Evolutionary conservation across 1,140 invertebrate genomes (phyloP), one percentile per base, ranked within the genome.

Genomic region (Leptopilina clavipes): DNA sequence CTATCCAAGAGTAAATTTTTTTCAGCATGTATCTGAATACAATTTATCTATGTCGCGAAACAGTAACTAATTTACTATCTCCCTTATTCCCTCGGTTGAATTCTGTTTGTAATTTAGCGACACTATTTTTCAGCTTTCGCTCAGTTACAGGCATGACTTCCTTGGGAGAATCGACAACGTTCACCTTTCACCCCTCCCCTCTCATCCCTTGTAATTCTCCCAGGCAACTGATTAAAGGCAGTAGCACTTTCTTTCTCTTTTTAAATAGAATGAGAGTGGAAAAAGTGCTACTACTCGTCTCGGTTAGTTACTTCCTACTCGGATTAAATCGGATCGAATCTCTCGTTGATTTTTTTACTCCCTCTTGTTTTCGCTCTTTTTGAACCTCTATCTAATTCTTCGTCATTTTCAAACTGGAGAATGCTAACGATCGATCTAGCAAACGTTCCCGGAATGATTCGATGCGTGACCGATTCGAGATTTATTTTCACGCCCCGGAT

Each of bases 391-490:
- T 40, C 37, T 40, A 6, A 40, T 40, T 40, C 37, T 14, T 65
- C 59, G 14, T 22, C 31, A n/a, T 65, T 65, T 65, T 65, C 11
- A 5, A 65, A 65, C 25, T 65, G 1, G 3, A 31, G 59, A 65
- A 37, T 31, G 12, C 19, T 25, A 65, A 31, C 22, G 25, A 65
- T 65, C 59, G 22, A 65, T 65, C 59, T 65, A 31, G 12, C 6
- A 65, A 65, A 40, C 37, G 59, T 65, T 65, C 59, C 59, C 59
- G 12, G 25, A 65, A 65, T 65, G 11, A 65, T 65, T n/a, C 22
- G 59, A 65, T 65, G 59, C 59, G 59, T 65, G 59, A 65, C 59
- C 59, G 59, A 65, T 65, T 65, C 12, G 59, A 65, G 59, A 65
- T 65, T 65, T 65, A 65, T 65, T 65, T 31, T 65, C 59, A 65